Evolutionary conservation across 2,888 invertebrate species (phyloP).

Genomic region (Tipula vernalis): DNA sequence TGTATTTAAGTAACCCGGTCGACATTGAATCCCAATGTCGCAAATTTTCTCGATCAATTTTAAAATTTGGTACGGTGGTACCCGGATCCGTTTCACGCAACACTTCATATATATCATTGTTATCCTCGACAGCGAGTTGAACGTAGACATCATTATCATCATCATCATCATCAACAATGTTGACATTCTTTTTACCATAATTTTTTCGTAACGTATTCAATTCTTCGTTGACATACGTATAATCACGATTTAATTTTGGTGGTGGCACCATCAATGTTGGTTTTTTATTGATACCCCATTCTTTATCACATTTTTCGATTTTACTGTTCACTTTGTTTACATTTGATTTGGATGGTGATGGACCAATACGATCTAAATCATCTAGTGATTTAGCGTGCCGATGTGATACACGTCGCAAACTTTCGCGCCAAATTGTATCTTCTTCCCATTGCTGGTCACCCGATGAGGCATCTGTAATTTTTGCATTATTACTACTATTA

Average conservation of each 20-base stretch:
- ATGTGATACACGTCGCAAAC: conserved; percentile 62
- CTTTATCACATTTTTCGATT: conserved; percentile 10
- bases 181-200: not conserved
- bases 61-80: conserved; percentile 28
- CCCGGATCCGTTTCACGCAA: conserved; percentile 27
- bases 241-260: conserved; percentile 51
- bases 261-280: conserved; percentile 19
- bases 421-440: conserved; percentile 69
- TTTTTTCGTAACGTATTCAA: conserved; percentile 30
- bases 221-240: conserved; percentile 67
- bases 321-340: conserved; percentile 7
- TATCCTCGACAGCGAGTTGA: conserved; percentile 30
- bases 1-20: conserved; percentile 55
- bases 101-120: conserved; percentile 31
- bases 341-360: conserved; percentile 15
- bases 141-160: conserved; percentile 43
- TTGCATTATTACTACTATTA: conserved; percentile 16
- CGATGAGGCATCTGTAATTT: conserved; percentile 30
- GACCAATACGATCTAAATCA: conserved; percentile 50
- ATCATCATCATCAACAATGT: conserved; percentile 37
- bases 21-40: conserved; percentile 84
- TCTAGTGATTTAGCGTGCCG: conserved; percentile 73
- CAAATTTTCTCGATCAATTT: conserved; percentile 72
- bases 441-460: conserved; percentile 74
- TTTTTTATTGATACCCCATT: conserved; percentile 13